Base-by-base conservation (phyloP, 2,888 invertebrate genomes). In the Volucella bombylans region DNA sequence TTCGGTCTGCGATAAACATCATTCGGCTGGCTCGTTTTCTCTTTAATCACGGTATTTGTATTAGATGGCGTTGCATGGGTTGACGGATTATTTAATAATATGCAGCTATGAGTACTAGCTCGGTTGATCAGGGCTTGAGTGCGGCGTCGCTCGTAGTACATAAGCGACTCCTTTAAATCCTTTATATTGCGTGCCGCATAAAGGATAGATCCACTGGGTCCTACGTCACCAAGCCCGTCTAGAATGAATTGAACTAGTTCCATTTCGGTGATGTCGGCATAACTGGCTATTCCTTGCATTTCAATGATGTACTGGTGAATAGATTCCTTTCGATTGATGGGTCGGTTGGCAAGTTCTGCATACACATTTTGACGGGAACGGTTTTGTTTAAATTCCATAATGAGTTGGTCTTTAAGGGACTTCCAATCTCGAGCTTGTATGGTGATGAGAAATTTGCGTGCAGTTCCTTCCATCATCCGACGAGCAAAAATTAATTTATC, bases 211-310 rank as follows among this genome's bases (percentile, higher is more conserved):
- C 31, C 55, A 57, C 38, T 49, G 8, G 78, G 41, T 54, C 39
- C 50, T n/a, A 43, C 14, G 47, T 78, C 64, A 1, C 38, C 41
- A 11, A 78, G 62, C 12, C 67, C 76, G 12, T 52, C 59, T 31
- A 76, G 14, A n/a, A 68, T 76, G 12, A 52, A 65, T n/a, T 57
- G 45, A 9, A 68, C 23, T 10, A 76, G n/a, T 10, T 76, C 74
- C 4, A 14, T 39, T 50, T 76, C 61, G 10, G 45, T 23, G 2
- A 73, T 39, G 3, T 52, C 11, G 18, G 43, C 52, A 45, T 54
- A 54, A n/a, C 64, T 39, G n/a, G 54, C 50, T 10, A 64, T 62
- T 45, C 49, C 55, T 18, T 74, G 55, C 59, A 74, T 74, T 14
- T 45, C 14, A 4, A 74, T 23, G 3, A 65, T 49, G 52, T 73